Evolutionary conservation across 1,140 invertebrate genomes (phyloP).

Genomic region (Globodera rostochiensis): DNA sequence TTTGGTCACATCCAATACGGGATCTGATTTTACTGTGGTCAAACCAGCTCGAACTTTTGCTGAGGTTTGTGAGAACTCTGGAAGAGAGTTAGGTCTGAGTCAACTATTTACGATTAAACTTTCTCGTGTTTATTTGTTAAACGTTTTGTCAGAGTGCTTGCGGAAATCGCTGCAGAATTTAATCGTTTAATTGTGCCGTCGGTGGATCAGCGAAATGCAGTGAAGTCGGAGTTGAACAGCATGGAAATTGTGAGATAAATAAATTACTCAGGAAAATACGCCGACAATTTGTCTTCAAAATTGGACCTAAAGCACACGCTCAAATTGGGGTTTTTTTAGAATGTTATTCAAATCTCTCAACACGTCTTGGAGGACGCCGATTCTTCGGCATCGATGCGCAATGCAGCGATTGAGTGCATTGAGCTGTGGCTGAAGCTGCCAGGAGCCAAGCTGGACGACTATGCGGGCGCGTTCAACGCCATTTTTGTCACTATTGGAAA

Average conservation of each 20-base stretch:
- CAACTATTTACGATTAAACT: background rate
- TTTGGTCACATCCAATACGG: slow-evolving; percentile 22
- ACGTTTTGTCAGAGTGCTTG: slow-evolving; percentile 26
- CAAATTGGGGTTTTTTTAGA: background rate
- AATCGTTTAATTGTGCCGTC: slow-evolving; percentile 20
- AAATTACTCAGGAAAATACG: background rate
- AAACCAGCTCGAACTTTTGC: slow-evolving; percentile 21
- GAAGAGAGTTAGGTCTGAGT: too few species aligned
- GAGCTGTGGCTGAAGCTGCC: slow-evolving; percentile 31
- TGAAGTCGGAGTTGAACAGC: slow-evolving; percentile 24
- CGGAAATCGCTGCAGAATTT: slow-evolving; percentile 33
- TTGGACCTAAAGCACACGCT: background rate
- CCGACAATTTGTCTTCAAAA: background rate
- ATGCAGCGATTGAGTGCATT: slow-evolving; percentile 33
- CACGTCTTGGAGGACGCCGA: slow-evolving; percentile 20
- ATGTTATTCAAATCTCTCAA: slow-evolving; percentile 25
- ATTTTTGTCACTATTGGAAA: slow-evolving; percentile 24
- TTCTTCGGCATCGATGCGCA: slow-evolving; percentile 18
- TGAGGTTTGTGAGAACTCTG: slow-evolving; percentile 1
- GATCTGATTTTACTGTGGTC: slow-evolving; percentile 28
- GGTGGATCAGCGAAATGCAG: slow-evolving; percentile 19
- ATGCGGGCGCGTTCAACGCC: slow-evolving; percentile 19
- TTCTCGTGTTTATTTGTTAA: background rate
- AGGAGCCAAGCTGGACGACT: background rate
- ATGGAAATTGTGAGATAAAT: slow-evolving; percentile 5